Evolutionary conservation across 2,113 vertebrate genomes (phyloP), one percentile per base, ranked within the genome.

Genomic region (Cheirogaleus medius): DNA sequence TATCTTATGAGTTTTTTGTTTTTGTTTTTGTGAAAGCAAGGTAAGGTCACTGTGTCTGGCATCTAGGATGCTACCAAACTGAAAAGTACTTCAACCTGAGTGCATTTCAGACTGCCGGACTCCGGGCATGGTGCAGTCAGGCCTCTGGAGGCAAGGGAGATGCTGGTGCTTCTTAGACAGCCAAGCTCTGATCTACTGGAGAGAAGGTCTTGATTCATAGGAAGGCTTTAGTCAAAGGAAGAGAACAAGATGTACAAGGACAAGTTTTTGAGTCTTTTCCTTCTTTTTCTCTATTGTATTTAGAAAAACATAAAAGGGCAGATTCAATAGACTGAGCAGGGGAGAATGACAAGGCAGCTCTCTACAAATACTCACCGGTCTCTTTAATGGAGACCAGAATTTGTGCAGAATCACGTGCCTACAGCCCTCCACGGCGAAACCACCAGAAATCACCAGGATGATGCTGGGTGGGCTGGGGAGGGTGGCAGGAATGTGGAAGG

Each of bases 191-290:
- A 37, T 21, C 14, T 12, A 6, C 17, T 20, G 69, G 39, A 37
- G 39, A 91, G 44, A 52, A 39, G 13, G 32, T 32, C 27, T 93
- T 77, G 84, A 21, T 49, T 78, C 60, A 86, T 20, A 42, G 47
- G 76, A 74, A 89, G n/a, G 1, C n/a, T 60, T 63, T 42, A 14
- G 27, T 66, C 21, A 42, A 69, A 89, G 29, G 78, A 58, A 82
- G 77, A 91, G 77, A 83, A 93, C 47, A 52, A 60, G 81, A 77
- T 74, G n/a, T 37, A 6, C 34, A 60, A 78, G 58, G 78, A n/a
- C 7, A 21, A 0, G 4, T 54, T 68, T 83, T 69, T 34, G 42
- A 18, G 44, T 39, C 6, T 8, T 78, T 64, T 32, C 63, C 15
- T 47, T 27, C 6, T 1, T 2, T 42, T 37, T 82, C 47, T 73